phyloP scores from a whole-genome alignment of 2,888 invertebrate genomes.

The Drosophila meridionalis region DNA sequence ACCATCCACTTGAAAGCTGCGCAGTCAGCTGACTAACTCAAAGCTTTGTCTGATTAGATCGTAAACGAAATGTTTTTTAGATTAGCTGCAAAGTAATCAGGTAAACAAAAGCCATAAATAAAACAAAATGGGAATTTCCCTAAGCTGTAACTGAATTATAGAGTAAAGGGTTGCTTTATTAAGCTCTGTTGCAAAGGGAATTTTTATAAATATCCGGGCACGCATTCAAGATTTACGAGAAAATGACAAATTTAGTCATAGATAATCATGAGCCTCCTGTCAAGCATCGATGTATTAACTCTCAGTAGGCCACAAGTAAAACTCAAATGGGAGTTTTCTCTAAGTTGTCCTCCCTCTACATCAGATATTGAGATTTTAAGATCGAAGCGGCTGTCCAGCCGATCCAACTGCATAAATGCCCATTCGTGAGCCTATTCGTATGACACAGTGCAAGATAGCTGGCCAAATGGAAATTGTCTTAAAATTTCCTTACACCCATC shows the following conservation, averaged over 20 bases:
- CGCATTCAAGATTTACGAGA: not conserved
- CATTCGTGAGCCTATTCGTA: no score
- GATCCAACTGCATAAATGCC: no score
- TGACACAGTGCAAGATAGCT: no score
- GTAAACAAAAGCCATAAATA: not conserved
- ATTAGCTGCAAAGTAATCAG: conserved; percentile 24
- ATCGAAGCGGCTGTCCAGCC: no score
- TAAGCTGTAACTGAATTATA: not conserved
- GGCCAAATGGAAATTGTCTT: not conserved
- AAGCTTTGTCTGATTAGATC: conserved; percentile 34
- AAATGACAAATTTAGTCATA: not conserved
- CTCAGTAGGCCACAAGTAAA: not conserved
- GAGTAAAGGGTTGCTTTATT: not conserved
- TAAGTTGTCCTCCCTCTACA: not conserved
- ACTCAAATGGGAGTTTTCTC: not conserved
- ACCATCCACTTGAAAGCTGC: conserved; percentile 12
- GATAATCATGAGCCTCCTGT: not conserved
- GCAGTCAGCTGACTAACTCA: conserved; percentile 43
- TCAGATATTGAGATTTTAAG: no score
- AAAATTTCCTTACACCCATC: not conserved
- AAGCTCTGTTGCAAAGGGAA: not conserved
- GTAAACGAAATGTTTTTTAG: conserved; percentile 11
- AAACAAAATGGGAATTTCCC: not conserved
- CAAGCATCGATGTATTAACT: not conserved
- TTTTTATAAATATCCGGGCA: not conserved